These are phyloP conservation scores for Lacerta agilis DNA, from an alignment of 2,797 vertebrate species.

Conservation along the genomic window DNA sequence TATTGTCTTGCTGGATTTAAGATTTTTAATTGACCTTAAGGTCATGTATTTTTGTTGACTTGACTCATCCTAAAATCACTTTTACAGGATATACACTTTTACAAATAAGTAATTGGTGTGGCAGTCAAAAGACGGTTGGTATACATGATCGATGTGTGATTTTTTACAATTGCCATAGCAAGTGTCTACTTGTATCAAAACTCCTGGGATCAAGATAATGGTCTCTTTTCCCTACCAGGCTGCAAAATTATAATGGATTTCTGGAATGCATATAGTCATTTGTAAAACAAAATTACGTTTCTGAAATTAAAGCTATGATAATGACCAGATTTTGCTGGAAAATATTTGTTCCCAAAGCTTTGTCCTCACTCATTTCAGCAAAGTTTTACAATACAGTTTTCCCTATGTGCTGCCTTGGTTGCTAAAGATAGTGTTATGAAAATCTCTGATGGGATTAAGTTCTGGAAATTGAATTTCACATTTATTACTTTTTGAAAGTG, in stretches of 20 bases:
- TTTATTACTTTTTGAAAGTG: constrained; percentile 35
- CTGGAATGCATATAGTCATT: background rate
- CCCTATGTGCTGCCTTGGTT: constrained; percentile 8
- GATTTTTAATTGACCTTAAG: no score
- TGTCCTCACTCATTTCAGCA: background rate
- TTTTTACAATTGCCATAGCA: no score
- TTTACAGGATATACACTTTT: no score
- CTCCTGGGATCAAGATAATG: background rate
- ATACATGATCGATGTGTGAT: no score
- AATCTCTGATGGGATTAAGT: constrained; percentile 24
- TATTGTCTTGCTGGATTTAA: no score
- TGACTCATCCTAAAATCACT: no score
- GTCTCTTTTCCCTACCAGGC: background rate
- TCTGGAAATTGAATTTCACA: constrained; percentile 14
- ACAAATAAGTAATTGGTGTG: no score
- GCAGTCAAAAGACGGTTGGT: no score
- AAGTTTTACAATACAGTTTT: background rate
- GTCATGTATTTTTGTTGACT: no score
- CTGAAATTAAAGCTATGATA: background rate
- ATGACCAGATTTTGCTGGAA: background rate
- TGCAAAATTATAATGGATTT: background rate
- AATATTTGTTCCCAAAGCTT: background rate
- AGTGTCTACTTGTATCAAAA: background rate
- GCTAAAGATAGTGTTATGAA: constrained; percentile 11
- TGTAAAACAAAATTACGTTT: constrained; percentile 1